Percentiles rank a stretch among this genome's conserved stretches.
phyloP scores from a whole-genome alignment of 2,888 invertebrate genomes.

The Acleris literana region DNA sequence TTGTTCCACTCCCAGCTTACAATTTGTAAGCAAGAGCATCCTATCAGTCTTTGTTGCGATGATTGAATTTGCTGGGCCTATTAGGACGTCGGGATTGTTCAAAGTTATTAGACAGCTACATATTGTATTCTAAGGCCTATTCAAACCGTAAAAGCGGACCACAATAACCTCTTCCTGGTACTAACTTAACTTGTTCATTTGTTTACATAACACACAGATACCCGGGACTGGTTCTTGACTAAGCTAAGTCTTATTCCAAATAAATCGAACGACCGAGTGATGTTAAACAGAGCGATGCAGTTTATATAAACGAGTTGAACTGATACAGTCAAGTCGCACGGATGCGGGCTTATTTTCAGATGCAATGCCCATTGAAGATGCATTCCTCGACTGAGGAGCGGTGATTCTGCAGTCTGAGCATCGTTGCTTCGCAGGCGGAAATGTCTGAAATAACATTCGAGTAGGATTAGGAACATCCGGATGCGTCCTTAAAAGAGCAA shows the following conservation, averaged over 20 bases:
- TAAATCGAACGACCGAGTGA: slow-evolving; percentile 45
- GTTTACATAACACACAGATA: slow-evolving; percentile 52
- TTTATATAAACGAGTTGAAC: slow-evolving; percentile 38
- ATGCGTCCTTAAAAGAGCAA: background rate
- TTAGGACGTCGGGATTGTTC: background rate
- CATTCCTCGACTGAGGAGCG: slow-evolving; percentile 25
- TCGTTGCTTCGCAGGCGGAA: slow-evolving; percentile 27
- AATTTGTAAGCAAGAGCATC: slow-evolving; percentile 25
- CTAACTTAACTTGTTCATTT: slow-evolving; percentile 44
- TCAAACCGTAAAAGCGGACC: slow-evolving; percentile 44
- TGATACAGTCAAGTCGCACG: slow-evolving; percentile 39
- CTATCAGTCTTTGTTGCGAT: slow-evolving; percentile 17
- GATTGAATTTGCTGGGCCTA: slow-evolving; percentile 7
- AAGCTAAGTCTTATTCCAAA: slow-evolving; percentile 45
- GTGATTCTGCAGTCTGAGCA: slow-evolving; percentile 13
- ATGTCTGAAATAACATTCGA: slow-evolving; percentile 17
- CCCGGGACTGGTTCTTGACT: slow-evolving; percentile 52
- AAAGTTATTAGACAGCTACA: background rate
- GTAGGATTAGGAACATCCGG: background rate
- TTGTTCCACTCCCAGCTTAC: slow-evolving; percentile 28
- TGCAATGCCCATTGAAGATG: slow-evolving; percentile 26
- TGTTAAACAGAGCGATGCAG: slow-evolving; percentile 47
- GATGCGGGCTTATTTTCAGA: slow-evolving; percentile 35
- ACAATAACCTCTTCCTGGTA: slow-evolving; percentile 39
- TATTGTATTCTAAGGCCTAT: slow-evolving; percentile 37